phyloP scores from a whole-genome alignment of 2,797 vertebrate species.

The Clarias platycephalus region DNA sequence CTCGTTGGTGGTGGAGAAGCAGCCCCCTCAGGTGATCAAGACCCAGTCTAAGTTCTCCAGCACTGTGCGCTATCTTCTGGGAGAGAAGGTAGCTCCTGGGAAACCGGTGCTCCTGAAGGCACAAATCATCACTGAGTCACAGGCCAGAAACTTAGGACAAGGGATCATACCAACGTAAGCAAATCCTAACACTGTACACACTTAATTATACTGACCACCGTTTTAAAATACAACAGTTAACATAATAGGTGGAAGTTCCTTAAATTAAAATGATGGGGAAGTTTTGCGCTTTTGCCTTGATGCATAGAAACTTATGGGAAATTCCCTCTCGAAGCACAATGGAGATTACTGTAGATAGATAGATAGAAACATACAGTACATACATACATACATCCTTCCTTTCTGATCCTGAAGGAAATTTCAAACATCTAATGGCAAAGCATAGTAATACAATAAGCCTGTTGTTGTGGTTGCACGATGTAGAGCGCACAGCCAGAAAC shows the following conservation, averaged over 20 bases:
- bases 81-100: constrained; percentile 78
- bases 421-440: no score
- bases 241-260: not conserved
- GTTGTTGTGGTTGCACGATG: no score
- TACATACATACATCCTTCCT: no score
- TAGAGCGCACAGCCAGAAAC: no score
- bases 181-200: not conserved
- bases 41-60: constrained; percentile 98
- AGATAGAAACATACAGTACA: no score
- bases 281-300: no score
- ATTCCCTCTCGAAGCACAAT: not conserved
- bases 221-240: not conserved
- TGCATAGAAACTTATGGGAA: not conserved
- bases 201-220: not conserved
- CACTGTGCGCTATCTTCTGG: constrained; percentile 87
- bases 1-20: constrained; percentile 91
- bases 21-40: constrained; percentile 95
- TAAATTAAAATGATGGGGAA: not conserved
- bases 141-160: constrained; percentile 80
- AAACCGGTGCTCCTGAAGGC: constrained; percentile 85
- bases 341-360: not conserved
- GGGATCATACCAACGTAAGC: constrained; percentile 67
- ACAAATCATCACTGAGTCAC: constrained; percentile 90
- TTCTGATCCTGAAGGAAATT: no score
- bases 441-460: no score